Conservation (phyloP, 2,888 invertebrate genomes). For the Geotrupes spiniger region DNA sequence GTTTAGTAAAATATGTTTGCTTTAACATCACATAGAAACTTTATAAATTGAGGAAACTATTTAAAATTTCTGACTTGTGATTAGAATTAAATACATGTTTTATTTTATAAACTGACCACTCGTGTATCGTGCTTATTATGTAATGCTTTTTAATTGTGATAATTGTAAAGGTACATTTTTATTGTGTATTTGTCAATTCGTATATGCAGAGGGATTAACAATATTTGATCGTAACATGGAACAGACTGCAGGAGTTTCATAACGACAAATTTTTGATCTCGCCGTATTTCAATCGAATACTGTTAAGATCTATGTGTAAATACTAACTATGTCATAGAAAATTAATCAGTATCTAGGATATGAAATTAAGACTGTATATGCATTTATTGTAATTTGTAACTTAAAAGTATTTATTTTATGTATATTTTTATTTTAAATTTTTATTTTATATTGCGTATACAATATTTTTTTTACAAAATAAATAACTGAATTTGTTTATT, state of each 20-base stretch:
- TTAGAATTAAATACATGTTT: slow-evolving; percentile 6
- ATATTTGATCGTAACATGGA: no score
- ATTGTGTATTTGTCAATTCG: slow-evolving; percentile 15
- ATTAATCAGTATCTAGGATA: slow-evolving; percentile 37
- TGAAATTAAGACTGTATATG: slow-evolving; percentile 46
- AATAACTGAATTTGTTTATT: slow-evolving; percentile 19
- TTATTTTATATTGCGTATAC: slow-evolving; percentile 38
- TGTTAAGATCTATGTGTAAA: slow-evolving; percentile 19
- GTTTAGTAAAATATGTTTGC: no score
- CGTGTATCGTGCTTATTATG: slow-evolving; percentile 10
- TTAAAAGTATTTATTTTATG: slow-evolving; percentile 26
- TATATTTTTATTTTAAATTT: slow-evolving; percentile 32
- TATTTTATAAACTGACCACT: slow-evolving; percentile 8
- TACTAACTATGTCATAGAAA: slow-evolving; percentile 19
- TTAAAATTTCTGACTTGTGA: slow-evolving; percentile 4
- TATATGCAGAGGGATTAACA: not conserved
- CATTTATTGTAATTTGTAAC: slow-evolving; percentile 36
- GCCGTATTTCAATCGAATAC: no score
- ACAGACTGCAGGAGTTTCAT: not conserved
- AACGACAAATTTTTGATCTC: no score
- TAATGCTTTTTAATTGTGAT: slow-evolving; percentile 19
- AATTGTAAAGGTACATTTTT: slow-evolving; percentile 15
- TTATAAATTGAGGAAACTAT: no score
- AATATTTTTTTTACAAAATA: slow-evolving; percentile 38
- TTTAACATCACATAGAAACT: no score